These are phyloP conservation scores for Apodemia mormo DNA, from an alignment of 2,888 invertebrate genomes.

Conservation along the genomic window DNA sequence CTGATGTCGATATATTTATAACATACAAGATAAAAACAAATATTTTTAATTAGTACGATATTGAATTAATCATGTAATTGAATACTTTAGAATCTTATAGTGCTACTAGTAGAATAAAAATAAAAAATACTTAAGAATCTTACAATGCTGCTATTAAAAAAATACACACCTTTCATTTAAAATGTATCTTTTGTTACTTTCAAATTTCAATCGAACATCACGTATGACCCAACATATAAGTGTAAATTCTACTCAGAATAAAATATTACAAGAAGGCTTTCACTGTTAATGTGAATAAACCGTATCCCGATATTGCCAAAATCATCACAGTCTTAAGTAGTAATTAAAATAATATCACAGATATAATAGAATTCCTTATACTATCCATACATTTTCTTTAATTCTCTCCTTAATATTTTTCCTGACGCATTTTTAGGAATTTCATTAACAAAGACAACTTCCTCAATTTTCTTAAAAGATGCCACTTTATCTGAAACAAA, in stretches of 20 bases:
- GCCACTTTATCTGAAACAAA: conserved; percentile 88
- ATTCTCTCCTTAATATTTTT: conserved; percentile 87
- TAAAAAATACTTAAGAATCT: no score
- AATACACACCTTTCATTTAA: no score
- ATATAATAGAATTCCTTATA: not conserved
- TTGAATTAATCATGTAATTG: no score
- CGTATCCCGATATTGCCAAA: not conserved
- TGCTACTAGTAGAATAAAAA: no score
- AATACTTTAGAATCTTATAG: no score
- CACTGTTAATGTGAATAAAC: not conserved
- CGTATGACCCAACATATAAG: no score
- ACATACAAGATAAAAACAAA: no score
- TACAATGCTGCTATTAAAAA: no score
- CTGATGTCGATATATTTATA: no score
- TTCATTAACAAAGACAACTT: conserved; percentile 84
- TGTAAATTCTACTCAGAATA: conserved; percentile 45
- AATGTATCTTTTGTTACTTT: no score
- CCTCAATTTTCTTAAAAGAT: conserved; percentile 87
- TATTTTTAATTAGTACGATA: no score
- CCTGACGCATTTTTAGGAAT: conserved; percentile 91
- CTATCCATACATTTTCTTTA: conserved; percentile 76
- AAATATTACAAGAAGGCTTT: conserved; percentile 40
- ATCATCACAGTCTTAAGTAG: not conserved
- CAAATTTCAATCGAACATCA: no score
- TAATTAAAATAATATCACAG: conserved; percentile 17